Evolutionary conservation across 2,113 vertebrate species (phyloP).

Genomic region (Zeus faber): DNA sequence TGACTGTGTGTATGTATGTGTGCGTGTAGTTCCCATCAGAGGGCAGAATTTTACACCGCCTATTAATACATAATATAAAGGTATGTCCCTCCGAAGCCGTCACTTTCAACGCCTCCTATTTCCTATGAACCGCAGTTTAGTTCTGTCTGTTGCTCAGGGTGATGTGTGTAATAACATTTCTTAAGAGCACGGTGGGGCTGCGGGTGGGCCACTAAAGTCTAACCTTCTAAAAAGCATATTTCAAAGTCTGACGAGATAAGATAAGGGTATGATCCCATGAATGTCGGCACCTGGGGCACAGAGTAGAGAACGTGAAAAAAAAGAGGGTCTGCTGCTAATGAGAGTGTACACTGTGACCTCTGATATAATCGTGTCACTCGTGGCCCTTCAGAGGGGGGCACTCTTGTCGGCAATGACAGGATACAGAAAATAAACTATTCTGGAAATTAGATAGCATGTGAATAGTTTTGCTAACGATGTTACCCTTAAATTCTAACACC

Average conservation of each 20-base stretch:
- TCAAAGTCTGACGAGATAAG: slow-evolving; percentile 66
- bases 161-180: slow-evolving; percentile 69
- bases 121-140: slow-evolving; percentile 55
- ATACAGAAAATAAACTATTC: too few relatives aligned
- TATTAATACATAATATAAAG: slow-evolving; percentile 57
- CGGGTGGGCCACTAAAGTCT: slow-evolving; percentile 60
- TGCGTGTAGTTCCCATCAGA: neutral
- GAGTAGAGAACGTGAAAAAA: too few relatives aligned
- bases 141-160: slow-evolving; percentile 67
- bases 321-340: too few relatives aligned
- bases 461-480: too few relatives aligned
- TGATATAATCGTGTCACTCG: too few relatives aligned
- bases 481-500: too few relatives aligned
- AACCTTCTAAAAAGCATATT: slow-evolving; percentile 73
- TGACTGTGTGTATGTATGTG: neutral
- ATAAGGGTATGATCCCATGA: too few relatives aligned
- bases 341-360: too few relatives aligned
- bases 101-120: slow-evolving; percentile 34
- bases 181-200: slow-evolving; percentile 41
- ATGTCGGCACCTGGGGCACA: too few relatives aligned
- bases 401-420: too few relatives aligned
- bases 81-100: slow-evolving; percentile 43
- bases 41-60: slow-evolving; percentile 35
- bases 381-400: too few relatives aligned
- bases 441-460: too few relatives aligned